phyloP scores from a whole-genome alignment of 2,797 vertebrate species.

The Acrossocheilus fasciatus region DNA sequence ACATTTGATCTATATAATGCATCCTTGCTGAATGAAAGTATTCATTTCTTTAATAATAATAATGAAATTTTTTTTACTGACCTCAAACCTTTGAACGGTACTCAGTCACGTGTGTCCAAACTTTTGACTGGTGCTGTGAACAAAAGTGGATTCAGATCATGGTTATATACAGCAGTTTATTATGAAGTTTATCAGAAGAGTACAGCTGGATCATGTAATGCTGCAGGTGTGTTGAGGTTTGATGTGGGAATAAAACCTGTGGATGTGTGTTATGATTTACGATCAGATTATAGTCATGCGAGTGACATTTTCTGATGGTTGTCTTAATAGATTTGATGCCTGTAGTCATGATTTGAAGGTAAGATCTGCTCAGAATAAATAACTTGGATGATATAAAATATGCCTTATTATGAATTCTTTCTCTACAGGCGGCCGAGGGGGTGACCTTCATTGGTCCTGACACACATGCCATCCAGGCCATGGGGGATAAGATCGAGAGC shows the following conservation, averaged over 20 bases:
- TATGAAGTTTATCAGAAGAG: no score
- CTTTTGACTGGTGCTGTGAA: background rate
- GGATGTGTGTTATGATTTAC: background rate
- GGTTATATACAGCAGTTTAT: background rate
- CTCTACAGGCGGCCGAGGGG: slow-evolving; percentile 84
- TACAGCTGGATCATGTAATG: background rate
- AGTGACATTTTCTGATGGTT: slow-evolving; percentile 23
- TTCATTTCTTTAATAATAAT: background rate
- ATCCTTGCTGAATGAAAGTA: background rate
- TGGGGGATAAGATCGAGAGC: slow-evolving; percentile 99
- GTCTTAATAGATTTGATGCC: background rate
- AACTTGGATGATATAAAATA: background rate
- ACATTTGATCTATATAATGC: background rate
- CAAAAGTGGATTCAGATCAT: background rate
- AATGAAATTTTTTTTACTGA: background rate
- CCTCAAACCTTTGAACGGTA: background rate
- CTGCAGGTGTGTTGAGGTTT: slow-evolving; percentile 1
- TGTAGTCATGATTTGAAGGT: slow-evolving; percentile 6
- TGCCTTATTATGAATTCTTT: slow-evolving; percentile 76
- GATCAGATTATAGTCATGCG: background rate
- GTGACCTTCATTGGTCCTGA: slow-evolving; percentile 94
- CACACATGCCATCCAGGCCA: slow-evolving; percentile 93
- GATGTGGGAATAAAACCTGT: background rate
- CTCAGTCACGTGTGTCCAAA: background rate
- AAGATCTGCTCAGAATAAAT: slow-evolving; percentile 11